Evolutionary conservation across 2,888 invertebrate genomes (phyloP), one percentile per base, ranked within the genome.

Genomic region (Campopleginae sp.): DNA sequence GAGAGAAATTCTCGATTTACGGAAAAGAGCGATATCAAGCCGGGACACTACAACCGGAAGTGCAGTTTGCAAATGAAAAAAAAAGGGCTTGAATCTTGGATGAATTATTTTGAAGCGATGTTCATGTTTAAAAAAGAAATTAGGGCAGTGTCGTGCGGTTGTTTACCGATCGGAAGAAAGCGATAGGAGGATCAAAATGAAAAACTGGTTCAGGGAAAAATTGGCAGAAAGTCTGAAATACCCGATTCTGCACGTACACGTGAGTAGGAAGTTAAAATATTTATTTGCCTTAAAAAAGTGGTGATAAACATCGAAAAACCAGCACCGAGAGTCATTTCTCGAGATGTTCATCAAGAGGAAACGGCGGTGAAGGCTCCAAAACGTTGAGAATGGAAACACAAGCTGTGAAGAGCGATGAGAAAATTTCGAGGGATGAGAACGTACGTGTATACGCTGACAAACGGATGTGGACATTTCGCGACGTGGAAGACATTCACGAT

Each of bases 401-500:
- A 31, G 33, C n/a, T 38, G 51, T 38, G 33, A 19, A 19, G 51
- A 19, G 51, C 19, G 33, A 38, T 19, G 23, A 72, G 71, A 31
- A 68, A 75, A 68, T 81, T 74, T 70, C 12, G 17, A 68, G 72
- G 63, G 75, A 70, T 70, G 78, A 65, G 54, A 58, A 71, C 70
- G 51, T 82, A 71, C 70, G 51, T 82, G 81, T 82, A 78, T 75
- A 44, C 44, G 72, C 65, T 76, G 72, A 71, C 71, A 31, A 81
- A 83, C 87, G 89, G 89, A 89, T 88, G 88, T 89, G 87, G 83
- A 87, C 82, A 87, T 86, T 88, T 88, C 86, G 85, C 70, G 80
- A 87, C 77, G 77, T 86, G 66, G 71, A 72, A 58, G 83, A 70
- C 87, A 75, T 82, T 80, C 44, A 42, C 44, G 65, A 65, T 44